Evolutionary conservation across 2,113 vertebrate species (phyloP), one percentile per base, ranked within the genome.

Genomic region (Chaetura pelagica): DNA sequence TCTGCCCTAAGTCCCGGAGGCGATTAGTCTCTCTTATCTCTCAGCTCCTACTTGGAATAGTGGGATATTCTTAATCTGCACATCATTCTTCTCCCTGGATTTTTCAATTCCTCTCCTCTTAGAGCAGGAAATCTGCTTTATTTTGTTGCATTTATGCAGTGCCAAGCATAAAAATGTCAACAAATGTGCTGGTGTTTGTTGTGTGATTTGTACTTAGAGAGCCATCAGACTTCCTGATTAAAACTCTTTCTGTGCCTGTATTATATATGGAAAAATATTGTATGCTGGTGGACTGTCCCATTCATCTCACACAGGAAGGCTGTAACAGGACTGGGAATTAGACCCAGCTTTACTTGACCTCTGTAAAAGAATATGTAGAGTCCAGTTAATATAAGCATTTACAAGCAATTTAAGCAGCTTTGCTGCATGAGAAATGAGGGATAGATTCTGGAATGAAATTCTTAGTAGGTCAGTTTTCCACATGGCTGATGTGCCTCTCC

Each of bases 401-500:
- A 38, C 20, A 55, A 80, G 59, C 83, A 69, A 57, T 63, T 48
- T 95, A 96, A 97, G 89, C 83, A 66, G 94, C 92, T 95, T 92
- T 94, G n/a, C 75, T 83, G 76, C 42, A 19, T 74, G 81, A 95
- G 94, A 92, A 95, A 84, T 52, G 84, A 74, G 52, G 1, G 54
- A 32, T 72, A 58, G 74, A 72, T 87, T 87, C 57, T 91, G 58
- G 84, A 74, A 84, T 92, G 76, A 90, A 86, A 90, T 86, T 17
- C 92, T 96, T 89, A 94, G 51, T 89, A 92, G 92, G 94, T 92
- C 94, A 95, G 83, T 92, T 95, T 96, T 92, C 77, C 91, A 75
- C 88, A 35, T 48, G 83, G 83, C 42, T 85, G 64, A 67, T 87
- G 42, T 2, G 32, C 66, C 29, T 92, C 48, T 92, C 90, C 57